Evolutionary conservation across 2,797 vertebrate species (phyloP), one percentile per base, ranked within the genome.

Genomic region (Setipinna tenuifilis): DNA sequence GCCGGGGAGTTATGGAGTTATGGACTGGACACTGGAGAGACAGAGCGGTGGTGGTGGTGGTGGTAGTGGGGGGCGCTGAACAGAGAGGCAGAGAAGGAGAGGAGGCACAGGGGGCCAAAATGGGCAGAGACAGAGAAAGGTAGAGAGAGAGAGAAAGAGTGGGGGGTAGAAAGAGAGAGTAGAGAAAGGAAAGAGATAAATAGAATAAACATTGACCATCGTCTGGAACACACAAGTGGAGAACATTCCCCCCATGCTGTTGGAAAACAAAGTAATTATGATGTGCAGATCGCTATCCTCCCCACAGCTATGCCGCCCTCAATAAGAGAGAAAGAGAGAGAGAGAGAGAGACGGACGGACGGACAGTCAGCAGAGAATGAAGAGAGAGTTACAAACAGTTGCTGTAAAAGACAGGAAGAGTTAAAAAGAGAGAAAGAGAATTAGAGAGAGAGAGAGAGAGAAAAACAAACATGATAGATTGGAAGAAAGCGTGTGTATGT

Each of bases 221-320:
- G 82, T 86, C 31, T 62, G 82, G 87, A 86, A 90, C 89, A 88
- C 89, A 90, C 89, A 90, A 87, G 90, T 85, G 46, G 87, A 84
- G 84, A 87, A 84, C 82, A 57, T 85, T 86, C 85, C 85, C 86
- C 57, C 31, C 71, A 41, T 59, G 50, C 78, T 87, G 82, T 65
- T 85, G 87, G 82, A 88, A 89, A 89, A 83, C 68, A 54, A 82
- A 86, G 83, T 87, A 87, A 89, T 89, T 88, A 86, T 61, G 46
- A 54, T 84, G 83, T 21, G 28, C 82, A 84, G 85, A 86, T 87
- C 41, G 35, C 59, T 68, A 11, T 41, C 83, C 83, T 83, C 44
- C 83, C 86, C 84, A 57, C 82, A 87, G 50, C 83, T 89, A 87
- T 78, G 71, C 14, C 5, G 17, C 31, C 35, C 71, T 78, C 71